Conservation (phyloP, 2,113 vertebrate species). For the Cariama cristata region DNA sequence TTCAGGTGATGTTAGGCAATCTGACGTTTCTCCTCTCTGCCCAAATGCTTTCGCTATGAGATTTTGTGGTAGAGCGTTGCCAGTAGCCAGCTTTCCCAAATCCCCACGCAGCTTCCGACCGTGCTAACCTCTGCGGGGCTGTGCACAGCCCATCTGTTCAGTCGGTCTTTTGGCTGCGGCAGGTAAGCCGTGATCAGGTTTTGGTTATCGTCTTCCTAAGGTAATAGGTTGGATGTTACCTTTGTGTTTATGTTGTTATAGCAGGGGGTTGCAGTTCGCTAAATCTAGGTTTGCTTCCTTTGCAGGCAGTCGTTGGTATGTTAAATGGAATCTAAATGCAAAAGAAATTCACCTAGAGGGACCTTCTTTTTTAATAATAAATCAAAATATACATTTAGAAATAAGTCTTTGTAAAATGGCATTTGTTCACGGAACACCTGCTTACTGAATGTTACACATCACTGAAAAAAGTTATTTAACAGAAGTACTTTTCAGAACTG, state of each 20-base stretch:
- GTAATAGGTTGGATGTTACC: background rate
- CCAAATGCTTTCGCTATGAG: background rate
- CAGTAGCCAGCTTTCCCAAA: background rate
- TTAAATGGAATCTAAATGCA: background rate
- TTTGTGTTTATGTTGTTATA: background rate
- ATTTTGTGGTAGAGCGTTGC: background rate
- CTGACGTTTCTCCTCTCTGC: background rate
- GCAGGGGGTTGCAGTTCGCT: background rate
- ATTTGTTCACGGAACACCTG: background rate
- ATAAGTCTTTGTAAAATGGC: background rate
- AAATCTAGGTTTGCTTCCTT: background rate
- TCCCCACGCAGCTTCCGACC: background rate
- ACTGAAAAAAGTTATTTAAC: background rate
- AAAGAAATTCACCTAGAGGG: background rate
- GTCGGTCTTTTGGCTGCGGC: background rate
- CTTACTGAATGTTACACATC: background rate
- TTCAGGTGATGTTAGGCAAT: background rate
- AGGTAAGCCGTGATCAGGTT: background rate
- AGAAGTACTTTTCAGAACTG: background rate
- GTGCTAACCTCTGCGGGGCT: background rate
- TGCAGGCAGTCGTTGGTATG: background rate
- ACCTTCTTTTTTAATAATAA: background rate
- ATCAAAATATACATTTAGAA: background rate
- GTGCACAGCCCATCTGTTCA: background rate
- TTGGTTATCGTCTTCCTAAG: background rate